Conservation (phyloP, 2,888 invertebrate species). For the Cephus spinipes region DNA sequence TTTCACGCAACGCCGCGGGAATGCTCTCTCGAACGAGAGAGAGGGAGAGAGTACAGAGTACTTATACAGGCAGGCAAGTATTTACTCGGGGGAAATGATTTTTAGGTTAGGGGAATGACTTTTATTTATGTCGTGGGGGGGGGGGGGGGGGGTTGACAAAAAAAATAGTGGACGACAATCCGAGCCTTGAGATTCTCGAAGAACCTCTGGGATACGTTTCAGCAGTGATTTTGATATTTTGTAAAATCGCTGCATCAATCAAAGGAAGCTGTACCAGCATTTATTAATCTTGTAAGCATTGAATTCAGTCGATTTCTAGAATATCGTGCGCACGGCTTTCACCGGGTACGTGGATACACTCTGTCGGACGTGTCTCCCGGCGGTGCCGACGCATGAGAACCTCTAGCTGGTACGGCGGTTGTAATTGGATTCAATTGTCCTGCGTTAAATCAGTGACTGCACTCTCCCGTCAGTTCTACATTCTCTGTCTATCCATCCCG, state of each 20-base stretch:
- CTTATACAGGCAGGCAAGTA: not conserved
- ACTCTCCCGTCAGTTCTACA: constrained; percentile 49
- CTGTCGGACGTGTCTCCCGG: too few species aligned
- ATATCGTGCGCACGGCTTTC: not conserved
- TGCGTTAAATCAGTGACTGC: constrained; percentile 66
- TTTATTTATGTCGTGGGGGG: too few species aligned
- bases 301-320: not conserved
- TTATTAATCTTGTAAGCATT: not conserved
- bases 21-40: too few species aligned
- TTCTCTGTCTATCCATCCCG: constrained; percentile 54
- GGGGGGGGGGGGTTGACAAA: not conserved
- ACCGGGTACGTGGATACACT: not conserved
- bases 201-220: not conserved
- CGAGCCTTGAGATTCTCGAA: not conserved
- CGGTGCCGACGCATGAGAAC: constrained; percentile 46
- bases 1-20: too few species aligned
- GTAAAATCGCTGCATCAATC: not conserved
- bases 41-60: not conserved
- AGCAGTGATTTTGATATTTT: not conserved
- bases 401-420: constrained; percentile 51
- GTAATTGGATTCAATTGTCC: constrained; percentile 67
- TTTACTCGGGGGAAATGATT: not conserved
- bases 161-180: not conserved
- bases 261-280: not conserved
- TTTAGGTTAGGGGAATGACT: not conserved